Evolutionary conservation across 2,888 invertebrate species (phyloP).

Genomic region (Eilema depressum): DNA sequence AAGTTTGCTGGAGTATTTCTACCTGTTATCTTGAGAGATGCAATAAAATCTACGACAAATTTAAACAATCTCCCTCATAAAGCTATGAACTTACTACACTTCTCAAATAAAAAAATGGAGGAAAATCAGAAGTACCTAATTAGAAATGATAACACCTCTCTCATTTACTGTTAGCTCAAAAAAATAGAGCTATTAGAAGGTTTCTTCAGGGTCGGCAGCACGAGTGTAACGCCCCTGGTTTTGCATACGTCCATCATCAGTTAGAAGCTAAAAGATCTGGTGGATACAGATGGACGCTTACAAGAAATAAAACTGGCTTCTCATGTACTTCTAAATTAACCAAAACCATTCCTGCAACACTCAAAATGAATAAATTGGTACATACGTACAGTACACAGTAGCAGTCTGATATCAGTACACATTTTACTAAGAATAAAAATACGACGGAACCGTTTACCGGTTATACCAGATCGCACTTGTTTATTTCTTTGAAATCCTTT

Average conservation of each 20-base stretch:
- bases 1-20: background rate
- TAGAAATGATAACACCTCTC: too few species aligned
- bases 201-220: too few species aligned
- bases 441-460: background rate
- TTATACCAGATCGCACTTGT: constrained; percentile 13
- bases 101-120: background rate
- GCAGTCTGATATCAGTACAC: background rate
- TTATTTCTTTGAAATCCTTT: constrained; percentile 33
- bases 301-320: background rate
- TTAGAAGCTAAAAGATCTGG: too few species aligned
- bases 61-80: background rate
- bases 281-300: background rate
- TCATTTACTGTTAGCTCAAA: too few species aligned
- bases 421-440: background rate
- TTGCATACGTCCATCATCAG: too few species aligned
- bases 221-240: too few species aligned
- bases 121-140: too few species aligned
- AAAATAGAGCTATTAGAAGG: too few species aligned
- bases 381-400: background rate
- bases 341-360: background rate
- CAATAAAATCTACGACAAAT: background rate
- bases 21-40: background rate
- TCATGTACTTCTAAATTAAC: background rate
- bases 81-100: background rate
- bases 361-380: background rate